These are phyloP conservation scores for Eclectus roratus DNA, from an alignment of 2,113 vertebrate species.

Conservation along the genomic window DNA sequence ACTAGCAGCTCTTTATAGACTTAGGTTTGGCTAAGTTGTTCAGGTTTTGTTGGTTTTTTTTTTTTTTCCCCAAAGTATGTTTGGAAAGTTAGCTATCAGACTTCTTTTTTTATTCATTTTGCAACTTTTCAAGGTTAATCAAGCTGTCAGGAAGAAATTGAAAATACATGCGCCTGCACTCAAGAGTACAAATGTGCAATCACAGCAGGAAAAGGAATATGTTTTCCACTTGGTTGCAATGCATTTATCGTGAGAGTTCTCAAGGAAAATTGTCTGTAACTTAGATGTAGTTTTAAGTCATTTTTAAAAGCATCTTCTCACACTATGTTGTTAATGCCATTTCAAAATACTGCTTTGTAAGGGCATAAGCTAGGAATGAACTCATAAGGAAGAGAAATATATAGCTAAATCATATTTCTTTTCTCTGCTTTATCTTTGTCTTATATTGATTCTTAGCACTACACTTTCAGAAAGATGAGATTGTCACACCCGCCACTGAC, in stretches of 20 bases:
- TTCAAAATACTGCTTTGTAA: conserved; percentile 24
- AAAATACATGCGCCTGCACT: conserved; percentile 54
- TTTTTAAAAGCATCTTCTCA: conserved; percentile 47
- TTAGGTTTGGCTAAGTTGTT: neutral
- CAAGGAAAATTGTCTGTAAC: conserved; percentile 61
- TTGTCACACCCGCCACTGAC: neutral
- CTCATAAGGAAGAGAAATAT: neutral
- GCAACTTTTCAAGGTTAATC: conserved; percentile 67
- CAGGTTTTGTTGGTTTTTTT: neutral
- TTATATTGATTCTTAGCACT: neutral
- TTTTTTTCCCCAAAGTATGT: neutral
- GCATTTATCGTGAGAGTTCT: conserved; percentile 60
- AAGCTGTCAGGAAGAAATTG: conserved; percentile 60
- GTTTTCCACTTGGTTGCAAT: conserved; percentile 64
- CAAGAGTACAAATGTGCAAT: conserved; percentile 66
- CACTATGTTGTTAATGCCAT: neutral
- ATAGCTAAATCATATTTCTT: neutral
- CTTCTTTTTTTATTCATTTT: neutral
- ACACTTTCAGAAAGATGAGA: neutral
- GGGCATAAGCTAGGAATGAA: conserved; percentile 11
- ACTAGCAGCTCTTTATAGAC: neutral
- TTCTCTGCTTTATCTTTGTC: neutral
- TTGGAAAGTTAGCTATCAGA: conserved; percentile 30
- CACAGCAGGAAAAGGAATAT: conserved; percentile 69
- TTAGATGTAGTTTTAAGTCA: conserved; percentile 40